phyloP scores from a whole-genome alignment of 2,113 vertebrate genomes.

The Sinocyclocheilus grahami region DNA sequence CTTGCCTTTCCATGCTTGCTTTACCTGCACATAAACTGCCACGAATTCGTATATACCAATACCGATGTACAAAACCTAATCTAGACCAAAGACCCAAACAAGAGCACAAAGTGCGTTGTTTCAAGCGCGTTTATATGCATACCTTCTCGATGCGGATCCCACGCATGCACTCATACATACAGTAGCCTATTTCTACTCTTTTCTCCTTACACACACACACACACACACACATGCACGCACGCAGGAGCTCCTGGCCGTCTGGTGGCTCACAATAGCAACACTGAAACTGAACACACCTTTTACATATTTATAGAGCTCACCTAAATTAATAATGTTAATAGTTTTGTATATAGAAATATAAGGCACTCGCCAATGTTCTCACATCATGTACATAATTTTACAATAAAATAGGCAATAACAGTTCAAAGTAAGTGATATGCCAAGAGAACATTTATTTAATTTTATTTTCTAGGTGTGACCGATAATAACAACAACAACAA shows the following conservation, averaged over 20 bases:
- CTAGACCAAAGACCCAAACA: not conserved
- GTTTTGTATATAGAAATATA: slow-evolving; percentile 21
- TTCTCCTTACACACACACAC: not conserved
- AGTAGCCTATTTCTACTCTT: slow-evolving; percentile 12
- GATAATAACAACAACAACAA: slow-evolving; percentile 17
- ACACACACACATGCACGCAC: not conserved
- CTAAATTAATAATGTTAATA: slow-evolving; percentile 68
- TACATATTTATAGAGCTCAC: slow-evolving; percentile 50
- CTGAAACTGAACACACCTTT: slow-evolving; percentile 52
- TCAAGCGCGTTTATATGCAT: slow-evolving; percentile 22
- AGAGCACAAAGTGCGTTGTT: not conserved
- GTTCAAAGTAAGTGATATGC: not conserved
- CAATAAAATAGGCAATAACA: not conserved
- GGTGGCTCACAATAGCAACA: slow-evolving; percentile 21
- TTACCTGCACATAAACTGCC: slow-evolving; percentile 20
- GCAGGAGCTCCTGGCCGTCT: slow-evolving; percentile 9
- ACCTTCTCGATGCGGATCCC: slow-evolving; percentile 3
- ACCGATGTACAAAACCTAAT: slow-evolving; percentile 9
- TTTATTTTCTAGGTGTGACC: slow-evolving; percentile 17
- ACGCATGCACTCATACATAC: slow-evolving; percentile 28
- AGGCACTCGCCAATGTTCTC: not conserved
- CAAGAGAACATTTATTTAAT: not conserved
- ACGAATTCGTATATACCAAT: not conserved
- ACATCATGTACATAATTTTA: not conserved
- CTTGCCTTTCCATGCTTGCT: not conserved